Base-by-base conservation (phyloP, 2,797 vertebrate genomes). In the Phoeniculus purpureus region DNA sequence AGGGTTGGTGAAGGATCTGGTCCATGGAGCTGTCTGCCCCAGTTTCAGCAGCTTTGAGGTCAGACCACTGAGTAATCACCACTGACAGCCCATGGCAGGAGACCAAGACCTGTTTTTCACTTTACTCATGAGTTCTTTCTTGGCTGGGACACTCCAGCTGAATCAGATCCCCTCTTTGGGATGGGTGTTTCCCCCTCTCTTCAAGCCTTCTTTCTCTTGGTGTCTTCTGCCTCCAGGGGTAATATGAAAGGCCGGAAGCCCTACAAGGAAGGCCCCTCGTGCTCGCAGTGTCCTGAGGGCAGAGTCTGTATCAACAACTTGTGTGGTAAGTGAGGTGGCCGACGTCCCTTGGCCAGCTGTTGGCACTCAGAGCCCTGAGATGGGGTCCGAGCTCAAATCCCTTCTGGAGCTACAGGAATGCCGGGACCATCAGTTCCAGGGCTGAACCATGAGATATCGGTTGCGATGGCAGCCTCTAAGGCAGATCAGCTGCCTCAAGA, bases 191-290 rank as follows among this genome's bases (percentile, higher is more conserved):
- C 19, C n/a, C 58, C 50, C 29, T 51, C 54, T 64, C 31, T 43
- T 94, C 75, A 83, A 0, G 0, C 45, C 20, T 73, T 23, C 67
- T 90, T 66, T 32, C 51, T 82, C 76, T 92, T 68, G 77, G 32
- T 5, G 2, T 80, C 56, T 90, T 92, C 76, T 91, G 7, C 87
- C 83, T 92, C 62, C 90, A 98, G 97, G 79, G 97, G 97, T 8
- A 98, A 98, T 4, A 40, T 97, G 90, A 94, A 84, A n/a, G 95
- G 96, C 29, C 79, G 62, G 6, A 95, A 93, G 58, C 97, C 97
- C 1, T 98, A 97, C 55, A 45, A 54, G 78, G 92, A 96, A 68
- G 97, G 98, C 14, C 62, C 82, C 10, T 79, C 97, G 0, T 98
- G 97, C 70, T 94, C 94, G 1, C 71, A 45, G 3, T 98, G 98